Conservation (phyloP, 2,113 vertebrate genomes). For the Aldabrachelys gigantea region DNA sequence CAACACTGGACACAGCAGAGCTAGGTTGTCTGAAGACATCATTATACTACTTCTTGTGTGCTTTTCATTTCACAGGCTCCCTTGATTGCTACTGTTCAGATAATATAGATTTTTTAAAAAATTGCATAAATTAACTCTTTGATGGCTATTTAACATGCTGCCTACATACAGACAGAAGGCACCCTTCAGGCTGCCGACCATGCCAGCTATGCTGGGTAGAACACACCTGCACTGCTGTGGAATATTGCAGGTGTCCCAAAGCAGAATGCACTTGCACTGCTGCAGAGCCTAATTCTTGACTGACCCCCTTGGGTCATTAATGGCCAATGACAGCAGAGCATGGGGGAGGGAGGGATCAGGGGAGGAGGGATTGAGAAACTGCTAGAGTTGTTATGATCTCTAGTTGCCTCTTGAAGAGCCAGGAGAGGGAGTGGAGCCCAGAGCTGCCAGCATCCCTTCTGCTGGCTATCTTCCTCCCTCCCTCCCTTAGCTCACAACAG, state of each 20-base stretch:
- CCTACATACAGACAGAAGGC: neutral
- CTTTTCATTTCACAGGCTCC: neutral
- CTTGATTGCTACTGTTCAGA: neutral
- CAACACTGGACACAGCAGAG: neutral
- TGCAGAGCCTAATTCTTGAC: neutral
- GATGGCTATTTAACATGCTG: fast-evolving
- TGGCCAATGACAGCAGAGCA: neutral
- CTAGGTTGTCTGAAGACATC: neutral
- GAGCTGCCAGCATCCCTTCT: neutral
- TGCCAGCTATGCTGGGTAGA: neutral
- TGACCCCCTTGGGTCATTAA: neutral
- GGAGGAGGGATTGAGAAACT: neutral
- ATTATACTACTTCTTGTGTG: neutral
- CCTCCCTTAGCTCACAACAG: neutral
- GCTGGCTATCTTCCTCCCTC: neutral
- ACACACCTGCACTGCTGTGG: neutral
- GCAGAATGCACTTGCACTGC: neutral
- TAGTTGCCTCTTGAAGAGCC: neutral
- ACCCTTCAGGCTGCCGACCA: neutral
- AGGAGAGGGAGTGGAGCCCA: neutral
- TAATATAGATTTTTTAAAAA: neutral
- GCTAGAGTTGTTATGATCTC: neutral
- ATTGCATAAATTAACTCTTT: fast-evolving
- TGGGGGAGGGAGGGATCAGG: neutral
- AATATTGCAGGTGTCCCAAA: neutral